Evolutionary conservation across 2,797 vertebrate genomes (phyloP), one percentile per base, ranked within the genome.

Genomic region (Dendrocincla tyrannina): DNA sequence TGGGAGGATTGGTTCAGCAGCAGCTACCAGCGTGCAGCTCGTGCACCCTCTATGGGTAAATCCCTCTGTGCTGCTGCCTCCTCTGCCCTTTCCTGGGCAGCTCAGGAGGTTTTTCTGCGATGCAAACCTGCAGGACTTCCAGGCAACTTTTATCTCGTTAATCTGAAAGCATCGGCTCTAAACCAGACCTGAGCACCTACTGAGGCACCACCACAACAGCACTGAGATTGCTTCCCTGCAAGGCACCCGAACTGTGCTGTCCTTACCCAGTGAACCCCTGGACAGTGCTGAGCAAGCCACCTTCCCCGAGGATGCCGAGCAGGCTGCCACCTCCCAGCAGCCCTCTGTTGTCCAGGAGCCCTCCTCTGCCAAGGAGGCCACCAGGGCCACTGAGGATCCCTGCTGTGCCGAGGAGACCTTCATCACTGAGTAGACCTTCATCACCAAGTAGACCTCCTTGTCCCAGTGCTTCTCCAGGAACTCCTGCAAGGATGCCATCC

Each of bases 181-280:
- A 28, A 46, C 1, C 33, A 56, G 30, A 11, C 4, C 80, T 46
- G 52, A 69, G 50, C 67, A 62, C 5, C 56, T 37, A 2, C 28
- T 4, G 13, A 20, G 27, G 19, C 16, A 20, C 17, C 63, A 8
- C 27, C 28, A 5, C 15, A 8, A 10, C 22, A 50, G 11, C 15
- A 7, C n/a, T 17, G 32, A 23, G 13, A 8, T 22, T 37, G 5
- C 3, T 3, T 7, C 35, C 13, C 11, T 1, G 12, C n/a, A 17
- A 62, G 53, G 41, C 22, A 9, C 13, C 27, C 0, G 0, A 3
- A 2, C 0, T 0, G 55, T 28, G 33, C 32, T 3, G 7, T 59
- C 52, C 97, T 98, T 96, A 98, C 97, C 97, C 94, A 0, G 97
- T 98, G 83, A 98, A 96, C 10, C 97, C 98, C 79, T 97, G 97